Evolutionary conservation across 1,140 invertebrate species (phyloP), one percentile per base, ranked within the genome.

Genomic region (Berghia stephanieae): DNA sequence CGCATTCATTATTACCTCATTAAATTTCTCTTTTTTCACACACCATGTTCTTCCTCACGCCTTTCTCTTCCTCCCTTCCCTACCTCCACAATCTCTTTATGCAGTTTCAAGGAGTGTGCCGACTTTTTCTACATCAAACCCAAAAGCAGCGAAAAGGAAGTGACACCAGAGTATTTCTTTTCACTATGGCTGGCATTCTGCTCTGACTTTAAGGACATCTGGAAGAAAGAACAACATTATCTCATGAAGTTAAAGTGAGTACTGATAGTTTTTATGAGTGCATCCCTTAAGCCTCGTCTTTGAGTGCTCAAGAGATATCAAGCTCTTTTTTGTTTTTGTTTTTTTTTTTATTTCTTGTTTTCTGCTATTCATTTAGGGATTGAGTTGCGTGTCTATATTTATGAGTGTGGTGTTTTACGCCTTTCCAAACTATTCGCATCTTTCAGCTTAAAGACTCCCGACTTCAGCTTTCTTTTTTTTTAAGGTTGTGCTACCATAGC

Each of bases 121-220:
- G n/a, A n/a, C 83, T 98, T 94, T 90, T 99, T 97, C 90, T 94
- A 96, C 78, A 96, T 94, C 84, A 92, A 92, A 63, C 94, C 96
- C 95, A 96, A 91, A 92, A 92, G 10, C 92, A 93, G 44, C 84
- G 93, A 94, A 43, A 92, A 93, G 44, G 94, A 93, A 66, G 88
- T 90, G 4, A 93, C 94, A 66, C 95, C 96, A 0, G 94, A 95
- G 85, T 95, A 97, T 78, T 98, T 98, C 86, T 98, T 98, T 83
- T 92, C 93, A 75, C 89, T 94, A 36, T 98, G 96, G 96, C 92
- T 93, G 0, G 91, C 92, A 60, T 99, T 99, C 90, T 96, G 95
- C 87, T 92, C 93, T 67, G 97, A 98, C 88, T 98, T 98, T 86
- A 98, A 98, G 91, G 95, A 96, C 86, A 94, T 97, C 80, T 98